Percentiles rank a stretch among this genome's conserved stretches.
phyloP scores from a whole-genome alignment of 2,888 invertebrate genomes.

The Drosophila lutescens region DNA sequence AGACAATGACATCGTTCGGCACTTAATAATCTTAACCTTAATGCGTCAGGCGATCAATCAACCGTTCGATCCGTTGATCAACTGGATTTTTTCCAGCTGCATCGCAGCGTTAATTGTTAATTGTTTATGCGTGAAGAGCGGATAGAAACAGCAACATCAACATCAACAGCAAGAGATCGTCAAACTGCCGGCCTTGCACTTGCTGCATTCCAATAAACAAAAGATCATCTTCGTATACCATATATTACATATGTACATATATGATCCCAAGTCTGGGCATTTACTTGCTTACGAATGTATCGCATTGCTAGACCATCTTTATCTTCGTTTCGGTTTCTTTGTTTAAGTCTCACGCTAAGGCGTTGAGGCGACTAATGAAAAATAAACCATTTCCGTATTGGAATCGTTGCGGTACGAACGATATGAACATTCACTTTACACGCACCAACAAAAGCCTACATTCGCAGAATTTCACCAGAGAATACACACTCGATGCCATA shows the following conservation, averaged over 20 bases:
- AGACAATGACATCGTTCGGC: constrained; percentile 73
- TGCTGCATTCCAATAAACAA: constrained; percentile 41
- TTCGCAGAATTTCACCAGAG: constrained; percentile 25
- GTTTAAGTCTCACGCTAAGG: constrained; percentile 15
- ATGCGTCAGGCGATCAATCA: constrained; percentile 61
- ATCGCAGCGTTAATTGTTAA: constrained; percentile 31
- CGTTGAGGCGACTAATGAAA: constrained; percentile 27
- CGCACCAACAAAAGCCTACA: constrained; percentile 26
- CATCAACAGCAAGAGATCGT: constrained; percentile 2
- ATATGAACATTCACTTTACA: constrained; percentile 20
- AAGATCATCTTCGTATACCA: constrained; percentile 23
- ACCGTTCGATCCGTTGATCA: constrained; percentile 47
- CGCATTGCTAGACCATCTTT: constrained; percentile 15
- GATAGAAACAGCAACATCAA: background rate
- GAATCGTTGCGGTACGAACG: constrained; percentile 2
- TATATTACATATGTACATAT: too few relatives aligned
- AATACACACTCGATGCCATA: constrained; percentile 2
- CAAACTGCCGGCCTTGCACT: constrained; percentile 34
- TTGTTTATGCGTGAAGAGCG: constrained; percentile 25
- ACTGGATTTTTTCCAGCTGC: constrained; percentile 29
- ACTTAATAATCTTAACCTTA: constrained; percentile 68
- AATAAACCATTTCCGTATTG: constrained; percentile 41
- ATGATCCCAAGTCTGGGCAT: too few relatives aligned
- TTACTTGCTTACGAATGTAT: constrained; percentile 13
- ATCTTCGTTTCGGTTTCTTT: constrained; percentile 22